Evolutionary conservation across 2,797 vertebrate species (phyloP).

Genomic region (Periophthalmus magnuspinnatus): DNA sequence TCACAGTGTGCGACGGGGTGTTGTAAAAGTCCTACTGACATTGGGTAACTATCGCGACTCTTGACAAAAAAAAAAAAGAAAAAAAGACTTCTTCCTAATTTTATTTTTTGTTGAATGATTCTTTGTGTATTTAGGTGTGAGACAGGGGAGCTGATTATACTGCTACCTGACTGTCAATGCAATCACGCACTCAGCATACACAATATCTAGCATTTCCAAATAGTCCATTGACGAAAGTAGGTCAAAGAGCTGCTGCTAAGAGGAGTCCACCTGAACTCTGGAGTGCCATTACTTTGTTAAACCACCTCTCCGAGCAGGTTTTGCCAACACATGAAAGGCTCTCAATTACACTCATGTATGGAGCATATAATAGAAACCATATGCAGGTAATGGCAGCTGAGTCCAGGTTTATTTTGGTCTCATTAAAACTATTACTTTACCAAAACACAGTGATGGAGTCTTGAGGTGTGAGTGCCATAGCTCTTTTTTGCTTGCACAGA

Average conservation of each 20-base stretch:
- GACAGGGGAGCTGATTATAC: neutral
- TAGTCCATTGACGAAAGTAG: neutral
- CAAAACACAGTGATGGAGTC: conserved; percentile 28
- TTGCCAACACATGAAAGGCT: conserved; percentile 32
- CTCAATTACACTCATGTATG: conserved; percentile 32
- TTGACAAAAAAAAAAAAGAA: neutral
- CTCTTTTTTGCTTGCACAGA: conserved; percentile 31
- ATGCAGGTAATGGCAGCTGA: conserved; percentile 31
- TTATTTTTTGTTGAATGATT: neutral
- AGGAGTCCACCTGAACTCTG: conserved; percentile 3
- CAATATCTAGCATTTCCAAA: neutral
- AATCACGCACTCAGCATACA: neutral
- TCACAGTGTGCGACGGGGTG: neutral
- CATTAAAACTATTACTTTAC: conserved; percentile 35
- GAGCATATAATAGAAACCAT: conserved; percentile 40
- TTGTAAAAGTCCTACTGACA: no score
- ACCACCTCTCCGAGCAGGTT: conserved; percentile 4
- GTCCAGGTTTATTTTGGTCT: conserved; percentile 45
- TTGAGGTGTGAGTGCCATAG: conserved; percentile 23
- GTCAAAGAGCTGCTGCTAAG: neutral
- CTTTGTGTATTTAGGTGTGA: neutral
- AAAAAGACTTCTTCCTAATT: neutral
- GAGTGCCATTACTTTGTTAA: conserved; percentile 21
- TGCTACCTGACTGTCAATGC: neutral
- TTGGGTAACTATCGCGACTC: neutral